Evolutionary conservation across 2,797 vertebrate genomes (phyloP).

Genomic region (Micropoecilia bifurca): DNA sequence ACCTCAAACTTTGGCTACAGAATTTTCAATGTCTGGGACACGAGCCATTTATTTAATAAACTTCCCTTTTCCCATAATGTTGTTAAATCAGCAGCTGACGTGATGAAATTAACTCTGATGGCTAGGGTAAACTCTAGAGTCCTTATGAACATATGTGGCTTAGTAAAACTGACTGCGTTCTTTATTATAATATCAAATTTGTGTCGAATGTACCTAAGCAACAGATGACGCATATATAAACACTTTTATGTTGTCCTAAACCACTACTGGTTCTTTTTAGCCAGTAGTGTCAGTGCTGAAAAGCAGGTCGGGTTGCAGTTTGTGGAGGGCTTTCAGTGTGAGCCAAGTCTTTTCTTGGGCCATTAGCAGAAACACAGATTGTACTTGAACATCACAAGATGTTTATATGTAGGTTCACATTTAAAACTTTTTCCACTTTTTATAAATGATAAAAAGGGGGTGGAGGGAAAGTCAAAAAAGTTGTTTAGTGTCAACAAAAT

Average conservation of each 20-base stretch:
- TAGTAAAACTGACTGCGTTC: neutral
- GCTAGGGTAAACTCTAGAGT: neutral
- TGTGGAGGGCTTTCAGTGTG: conserved; percentile 10
- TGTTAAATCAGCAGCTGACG: neutral
- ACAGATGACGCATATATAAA: neutral
- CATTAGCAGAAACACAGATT: conserved; percentile 15
- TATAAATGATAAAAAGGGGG: too few species aligned
- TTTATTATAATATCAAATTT: neutral
- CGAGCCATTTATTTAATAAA: neutral
- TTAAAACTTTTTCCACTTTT: neutral
- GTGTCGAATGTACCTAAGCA: neutral
- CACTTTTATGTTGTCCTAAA: neutral
- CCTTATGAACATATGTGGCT: neutral
- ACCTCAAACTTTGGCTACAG: neutral
- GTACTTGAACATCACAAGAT: neutral
- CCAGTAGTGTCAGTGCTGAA: conserved; percentile 17
- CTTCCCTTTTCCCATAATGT: neutral
- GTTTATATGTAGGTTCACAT: neutral
- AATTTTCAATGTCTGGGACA: neutral
- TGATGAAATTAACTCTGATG: neutral
- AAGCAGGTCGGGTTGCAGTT: conserved; percentile 42
- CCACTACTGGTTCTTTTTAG: neutral
- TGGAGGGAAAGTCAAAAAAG: neutral
- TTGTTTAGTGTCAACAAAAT: neutral
- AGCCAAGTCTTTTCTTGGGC: conserved; percentile 38